Evolutionary conservation across 2,888 invertebrate genomes (phyloP).

Genomic region (Xestia ashworthii): DNA sequence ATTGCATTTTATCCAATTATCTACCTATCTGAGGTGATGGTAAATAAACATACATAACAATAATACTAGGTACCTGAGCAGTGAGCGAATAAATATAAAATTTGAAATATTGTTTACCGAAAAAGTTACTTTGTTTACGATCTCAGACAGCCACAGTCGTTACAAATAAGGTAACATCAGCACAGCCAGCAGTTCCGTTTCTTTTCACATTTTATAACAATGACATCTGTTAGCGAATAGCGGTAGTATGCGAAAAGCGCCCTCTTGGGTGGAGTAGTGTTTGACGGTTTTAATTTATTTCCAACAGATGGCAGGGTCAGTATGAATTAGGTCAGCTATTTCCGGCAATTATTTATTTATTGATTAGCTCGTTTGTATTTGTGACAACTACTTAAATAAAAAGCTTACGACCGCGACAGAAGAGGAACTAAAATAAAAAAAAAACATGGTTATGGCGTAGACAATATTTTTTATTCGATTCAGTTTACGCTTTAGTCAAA

Average conservation of each 20-base stretch:
- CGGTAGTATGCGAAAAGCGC: conserved; percentile 7
- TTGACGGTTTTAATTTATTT: background rate
- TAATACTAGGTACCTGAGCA: background rate
- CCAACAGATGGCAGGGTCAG: conserved; percentile 42
- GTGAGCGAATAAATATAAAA: background rate
- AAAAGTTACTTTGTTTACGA: background rate
- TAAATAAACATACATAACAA: too few relatives aligned
- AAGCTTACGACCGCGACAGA: too few relatives aligned
- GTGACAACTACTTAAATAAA: background rate
- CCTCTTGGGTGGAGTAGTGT: conserved; percentile 31
- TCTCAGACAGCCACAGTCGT: background rate
- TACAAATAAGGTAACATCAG: background rate
- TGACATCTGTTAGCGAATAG: conserved; percentile 46
- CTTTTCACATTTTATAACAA: background rate
- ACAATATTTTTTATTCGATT: conserved; percentile 29
- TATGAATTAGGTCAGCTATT: fast-evolving
- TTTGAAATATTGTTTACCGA: background rate
- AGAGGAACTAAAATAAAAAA: background rate
- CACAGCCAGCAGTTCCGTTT: background rate
- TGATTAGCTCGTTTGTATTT: background rate
- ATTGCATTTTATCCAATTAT: background rate
- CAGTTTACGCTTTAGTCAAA: background rate
- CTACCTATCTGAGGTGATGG: background rate
- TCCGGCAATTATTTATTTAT: background rate
- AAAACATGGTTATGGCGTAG: conserved; percentile 11